Conservation (phyloP, 2,797 vertebrate genomes). For the Masticophis lateralis region DNA sequence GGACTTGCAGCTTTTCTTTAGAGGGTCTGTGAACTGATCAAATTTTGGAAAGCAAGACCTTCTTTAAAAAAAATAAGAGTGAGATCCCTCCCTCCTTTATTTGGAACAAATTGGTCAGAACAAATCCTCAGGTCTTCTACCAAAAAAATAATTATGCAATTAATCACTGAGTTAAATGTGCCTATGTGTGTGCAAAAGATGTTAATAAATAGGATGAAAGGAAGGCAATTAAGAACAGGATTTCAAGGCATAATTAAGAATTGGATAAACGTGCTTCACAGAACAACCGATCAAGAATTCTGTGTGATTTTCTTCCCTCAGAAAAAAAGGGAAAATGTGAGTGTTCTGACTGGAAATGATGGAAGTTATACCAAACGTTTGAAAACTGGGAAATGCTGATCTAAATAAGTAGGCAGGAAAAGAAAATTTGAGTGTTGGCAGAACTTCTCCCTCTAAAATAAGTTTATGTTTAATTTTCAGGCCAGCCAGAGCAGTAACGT, state of each 20-base stretch:
- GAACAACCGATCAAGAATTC: not conserved
- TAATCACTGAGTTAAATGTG: not conserved
- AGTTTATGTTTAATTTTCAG: conserved; percentile 75
- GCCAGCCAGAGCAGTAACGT: conserved; percentile 85
- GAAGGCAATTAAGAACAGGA: not conserved
- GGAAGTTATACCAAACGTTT: not conserved
- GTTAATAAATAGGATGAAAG: not conserved
- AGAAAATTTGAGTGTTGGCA: not conserved
- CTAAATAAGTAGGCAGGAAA: not conserved
- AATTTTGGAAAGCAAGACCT: conserved; percentile 27
- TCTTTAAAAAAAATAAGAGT: conserved; percentile 11
- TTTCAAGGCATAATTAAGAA: not conserved
- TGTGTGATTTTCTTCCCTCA: not conserved
- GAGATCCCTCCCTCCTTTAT: not conserved
- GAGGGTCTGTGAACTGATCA: conserved; percentile 45
- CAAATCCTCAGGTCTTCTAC: not conserved
- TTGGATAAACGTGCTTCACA: not conserved
- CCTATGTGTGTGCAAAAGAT: not conserved
- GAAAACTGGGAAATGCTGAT: not conserved
- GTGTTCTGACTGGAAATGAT: not conserved
- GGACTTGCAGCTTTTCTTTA: conserved; percentile 53
- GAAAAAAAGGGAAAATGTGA: not conserved
- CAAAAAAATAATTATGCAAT: not conserved
- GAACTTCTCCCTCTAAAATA: conserved; percentile 58
- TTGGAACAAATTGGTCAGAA: not conserved